These are phyloP conservation scores for Ormyrus rosae DNA, from an alignment of 2,888 invertebrate genomes.

Conservation along the genomic window DNA sequence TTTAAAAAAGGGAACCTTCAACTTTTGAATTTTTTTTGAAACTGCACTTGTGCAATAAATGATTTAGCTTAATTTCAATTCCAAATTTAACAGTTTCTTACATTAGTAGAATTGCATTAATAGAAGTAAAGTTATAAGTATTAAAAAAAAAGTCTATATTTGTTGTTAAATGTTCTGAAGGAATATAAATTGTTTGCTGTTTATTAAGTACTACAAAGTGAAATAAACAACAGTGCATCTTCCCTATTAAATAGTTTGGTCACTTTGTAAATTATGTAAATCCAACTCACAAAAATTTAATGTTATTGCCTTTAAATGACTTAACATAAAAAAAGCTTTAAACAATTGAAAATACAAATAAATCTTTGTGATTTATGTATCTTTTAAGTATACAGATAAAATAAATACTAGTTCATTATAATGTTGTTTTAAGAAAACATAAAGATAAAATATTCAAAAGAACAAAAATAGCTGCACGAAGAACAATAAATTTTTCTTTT, in stretches of 20 bases:
- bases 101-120: no score
- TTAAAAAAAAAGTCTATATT: neutral
- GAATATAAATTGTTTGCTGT: slow-evolving; percentile 15
- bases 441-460: slow-evolving; percentile 4
- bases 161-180: slow-evolving; percentile 34
- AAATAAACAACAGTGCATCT: slow-evolving; percentile 5
- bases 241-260: slow-evolving; percentile 18
- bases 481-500: neutral
- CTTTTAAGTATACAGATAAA: slow-evolving; percentile 19
- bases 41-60: no score
- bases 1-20: no score
- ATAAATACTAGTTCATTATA: slow-evolving; percentile 11
- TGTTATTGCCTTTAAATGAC: slow-evolving; percentile 10
- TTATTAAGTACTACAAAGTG: slow-evolving; percentile 40
- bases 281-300: neutral
- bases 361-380: neutral
- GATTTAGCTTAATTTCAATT: no score
- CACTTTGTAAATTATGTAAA: slow-evolving; percentile 31
- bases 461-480: slow-evolving; percentile 7
- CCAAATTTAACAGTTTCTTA: no score
- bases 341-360: slow-evolving; percentile 17
- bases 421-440: neutral
- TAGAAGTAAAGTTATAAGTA: no score
- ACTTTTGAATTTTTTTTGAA: no score
- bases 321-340: slow-evolving; percentile 6